Conservation (phyloP, 2,797 vertebrate genomes). For the Schizopygopsis pylzovi region DNA sequence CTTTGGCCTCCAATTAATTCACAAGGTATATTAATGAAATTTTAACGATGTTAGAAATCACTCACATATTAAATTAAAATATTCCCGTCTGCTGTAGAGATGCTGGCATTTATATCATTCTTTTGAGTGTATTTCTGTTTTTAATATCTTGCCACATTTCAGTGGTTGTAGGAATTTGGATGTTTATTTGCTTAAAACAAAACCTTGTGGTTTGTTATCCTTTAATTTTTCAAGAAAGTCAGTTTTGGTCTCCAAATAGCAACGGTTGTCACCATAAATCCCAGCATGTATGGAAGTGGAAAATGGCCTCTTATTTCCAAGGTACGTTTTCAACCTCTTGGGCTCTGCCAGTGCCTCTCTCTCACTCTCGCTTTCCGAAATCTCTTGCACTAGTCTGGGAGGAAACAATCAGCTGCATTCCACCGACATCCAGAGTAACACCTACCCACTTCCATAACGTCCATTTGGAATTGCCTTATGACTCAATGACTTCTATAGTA, state of each 20-base stretch:
- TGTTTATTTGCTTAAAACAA: conserved; percentile 78
- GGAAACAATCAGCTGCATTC: conserved; percentile 49
- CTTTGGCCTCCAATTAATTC: conserved; percentile 52
- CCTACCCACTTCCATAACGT: conserved; percentile 6
- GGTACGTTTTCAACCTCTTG: conserved; percentile 61
- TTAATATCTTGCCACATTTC: conserved; percentile 74
- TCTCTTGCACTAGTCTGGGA: conserved; percentile 30
- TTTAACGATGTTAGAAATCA: conserved; percentile 66
- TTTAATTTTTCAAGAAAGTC: conserved; percentile 72
- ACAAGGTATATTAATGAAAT: conserved; percentile 55
- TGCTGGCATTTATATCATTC: conserved; percentile 72
- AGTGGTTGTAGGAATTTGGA: conserved; percentile 71
- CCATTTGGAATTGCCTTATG: background rate
- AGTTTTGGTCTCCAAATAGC: conserved; percentile 72
- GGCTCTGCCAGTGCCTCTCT: conserved; percentile 43
- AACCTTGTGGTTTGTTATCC: conserved; percentile 75
- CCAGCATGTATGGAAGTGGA: conserved; percentile 69
- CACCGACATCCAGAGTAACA: conserved; percentile 30
- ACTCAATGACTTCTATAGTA: background rate
- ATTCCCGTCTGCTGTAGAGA: conserved; percentile 59
- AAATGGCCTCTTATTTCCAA: conserved; percentile 67
- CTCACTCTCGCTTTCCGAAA: conserved; percentile 1
- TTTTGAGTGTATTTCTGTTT: conserved; percentile 74
- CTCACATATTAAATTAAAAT: conserved; percentile 57
- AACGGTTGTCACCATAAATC: conserved; percentile 79